These are phyloP conservation scores for Drosophila demipolita DNA, from an alignment of 2,888 invertebrate genomes.

Conservation along the genomic window DNA sequence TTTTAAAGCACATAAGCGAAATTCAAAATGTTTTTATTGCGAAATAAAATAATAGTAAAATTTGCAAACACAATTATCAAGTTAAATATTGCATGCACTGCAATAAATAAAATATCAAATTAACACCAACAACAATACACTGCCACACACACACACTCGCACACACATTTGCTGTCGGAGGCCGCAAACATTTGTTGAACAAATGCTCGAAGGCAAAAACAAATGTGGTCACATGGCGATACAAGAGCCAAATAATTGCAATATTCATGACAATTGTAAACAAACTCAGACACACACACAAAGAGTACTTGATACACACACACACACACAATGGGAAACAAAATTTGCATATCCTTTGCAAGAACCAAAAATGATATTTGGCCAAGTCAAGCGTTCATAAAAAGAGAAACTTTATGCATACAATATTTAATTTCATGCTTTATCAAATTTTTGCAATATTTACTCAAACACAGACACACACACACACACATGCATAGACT, in stretches of 20 bases:
- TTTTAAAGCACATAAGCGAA: constrained; percentile 40
- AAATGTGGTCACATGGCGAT: constrained; percentile 62
- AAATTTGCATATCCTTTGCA: constrained; percentile 69
- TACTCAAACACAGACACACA: constrained; percentile 10
- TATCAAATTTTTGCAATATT: constrained; percentile 43
- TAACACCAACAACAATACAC: constrained; percentile 65
- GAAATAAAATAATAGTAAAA: constrained; percentile 26
- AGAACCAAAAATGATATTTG: constrained; percentile 49
- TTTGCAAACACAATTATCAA: constrained; percentile 71
- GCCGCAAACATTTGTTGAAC: constrained; percentile 74
- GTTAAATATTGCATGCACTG: constrained; percentile 72
- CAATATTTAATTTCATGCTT: constrained; percentile 53
- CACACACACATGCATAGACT: neutral
- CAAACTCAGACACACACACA: constrained; percentile 36
- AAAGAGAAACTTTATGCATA: constrained; percentile 40
- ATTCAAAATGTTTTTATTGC: constrained; percentile 15
- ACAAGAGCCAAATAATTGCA: constrained; percentile 76
- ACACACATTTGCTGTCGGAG: constrained; percentile 17
- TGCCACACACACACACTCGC: constrained; percentile 19
- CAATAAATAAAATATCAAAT: constrained; percentile 80
- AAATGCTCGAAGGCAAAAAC: constrained; percentile 73
- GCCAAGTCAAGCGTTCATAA: constrained; percentile 45
- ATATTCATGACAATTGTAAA: constrained; percentile 75
- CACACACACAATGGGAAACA: constrained; percentile 29
- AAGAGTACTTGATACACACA: constrained; percentile 9